Evolutionary conservation across 2,113 vertebrate genomes (phyloP).

Genomic region (Elanus axillaris): DNA sequence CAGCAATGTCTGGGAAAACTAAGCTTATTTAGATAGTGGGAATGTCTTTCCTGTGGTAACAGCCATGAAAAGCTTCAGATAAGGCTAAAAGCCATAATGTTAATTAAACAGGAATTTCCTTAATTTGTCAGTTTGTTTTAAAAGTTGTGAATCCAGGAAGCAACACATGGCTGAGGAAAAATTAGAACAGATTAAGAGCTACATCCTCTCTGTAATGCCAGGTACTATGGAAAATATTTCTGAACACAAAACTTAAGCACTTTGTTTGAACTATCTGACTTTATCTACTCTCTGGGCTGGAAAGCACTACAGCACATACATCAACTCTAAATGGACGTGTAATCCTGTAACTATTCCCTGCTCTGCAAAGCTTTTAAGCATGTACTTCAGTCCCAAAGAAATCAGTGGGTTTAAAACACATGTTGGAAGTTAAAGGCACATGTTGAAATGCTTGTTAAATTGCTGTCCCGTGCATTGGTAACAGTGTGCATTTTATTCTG

Average conservation of each 20-base stretch:
- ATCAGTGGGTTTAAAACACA: not conserved
- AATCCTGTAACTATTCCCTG: not conserved
- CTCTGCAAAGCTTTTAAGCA: not conserved
- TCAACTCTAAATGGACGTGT: not conserved
- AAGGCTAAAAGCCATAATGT: not conserved
- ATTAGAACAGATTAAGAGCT: not conserved
- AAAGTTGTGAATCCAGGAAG: not conserved
- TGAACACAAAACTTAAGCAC: not conserved
- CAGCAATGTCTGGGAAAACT: not conserved
- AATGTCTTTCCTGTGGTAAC: not conserved
- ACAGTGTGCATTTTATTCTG: not conserved
- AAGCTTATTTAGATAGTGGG: not conserved
- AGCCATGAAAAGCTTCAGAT: constrained; percentile 16
- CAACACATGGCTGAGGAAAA: not conserved
- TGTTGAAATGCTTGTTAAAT: not conserved
- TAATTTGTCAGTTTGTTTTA: constrained; percentile 14
- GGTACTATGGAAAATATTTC: constrained; percentile 26
- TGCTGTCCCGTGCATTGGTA: not conserved
- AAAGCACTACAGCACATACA: not conserved
- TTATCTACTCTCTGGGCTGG: not conserved
- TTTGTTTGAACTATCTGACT: not conserved
- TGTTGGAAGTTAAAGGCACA: not conserved
- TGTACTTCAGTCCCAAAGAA: not conserved
- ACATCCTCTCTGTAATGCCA: not conserved
- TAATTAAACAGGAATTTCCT: constrained; percentile 19